phyloP scores from a whole-genome alignment of 2,888 invertebrate species.

The Xanthorhoe spadicearia region DNA sequence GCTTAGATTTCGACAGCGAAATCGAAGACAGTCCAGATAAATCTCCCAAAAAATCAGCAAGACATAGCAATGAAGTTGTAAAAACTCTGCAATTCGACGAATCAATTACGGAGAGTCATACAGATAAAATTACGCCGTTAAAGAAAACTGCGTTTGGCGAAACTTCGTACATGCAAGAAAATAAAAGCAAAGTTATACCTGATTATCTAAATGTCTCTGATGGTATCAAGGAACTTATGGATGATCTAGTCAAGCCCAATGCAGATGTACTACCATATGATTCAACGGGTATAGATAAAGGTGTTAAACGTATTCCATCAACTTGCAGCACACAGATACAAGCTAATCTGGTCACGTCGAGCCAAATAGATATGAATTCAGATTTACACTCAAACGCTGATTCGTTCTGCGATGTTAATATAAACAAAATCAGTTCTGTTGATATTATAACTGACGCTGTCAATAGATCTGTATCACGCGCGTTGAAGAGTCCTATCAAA shows the following conservation, averaged over 20 bases:
- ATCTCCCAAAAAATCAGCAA: slow-evolving; percentile 43
- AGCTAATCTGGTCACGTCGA: slow-evolving; percentile 65
- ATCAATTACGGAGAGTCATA: slow-evolving; percentile 51
- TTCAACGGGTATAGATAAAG: slow-evolving; percentile 27
- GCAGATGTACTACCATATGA: slow-evolving; percentile 60
- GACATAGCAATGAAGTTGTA: slow-evolving; percentile 65
- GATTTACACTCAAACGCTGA: slow-evolving; percentile 49
- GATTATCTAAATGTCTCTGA: slow-evolving; percentile 64
- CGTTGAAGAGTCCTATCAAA: slow-evolving; percentile 38
- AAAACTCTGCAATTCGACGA: slow-evolving; percentile 74
- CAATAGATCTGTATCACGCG: slow-evolving; percentile 32
- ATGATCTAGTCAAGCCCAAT: slow-evolving; percentile 71
- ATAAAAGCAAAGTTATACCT: slow-evolving; percentile 68
- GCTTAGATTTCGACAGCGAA: slow-evolving; percentile 55
- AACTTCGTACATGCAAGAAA: slow-evolving; percentile 56
- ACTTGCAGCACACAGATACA: slow-evolving; percentile 67
- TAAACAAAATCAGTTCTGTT: slow-evolving; percentile 32
- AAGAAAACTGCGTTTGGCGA: slow-evolving; percentile 68
- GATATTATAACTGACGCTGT: slow-evolving; percentile 35
- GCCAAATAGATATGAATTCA: slow-evolving; percentile 67
- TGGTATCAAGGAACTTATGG: slow-evolving; percentile 69
- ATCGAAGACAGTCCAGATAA: slow-evolving; percentile 48
- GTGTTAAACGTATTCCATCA: slow-evolving; percentile 44
- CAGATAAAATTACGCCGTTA: slow-evolving; percentile 52
- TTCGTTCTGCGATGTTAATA: slow-evolving; percentile 39